Conservation (phyloP, 2,113 vertebrate species). For the Oreocharis arfaki region DNA sequence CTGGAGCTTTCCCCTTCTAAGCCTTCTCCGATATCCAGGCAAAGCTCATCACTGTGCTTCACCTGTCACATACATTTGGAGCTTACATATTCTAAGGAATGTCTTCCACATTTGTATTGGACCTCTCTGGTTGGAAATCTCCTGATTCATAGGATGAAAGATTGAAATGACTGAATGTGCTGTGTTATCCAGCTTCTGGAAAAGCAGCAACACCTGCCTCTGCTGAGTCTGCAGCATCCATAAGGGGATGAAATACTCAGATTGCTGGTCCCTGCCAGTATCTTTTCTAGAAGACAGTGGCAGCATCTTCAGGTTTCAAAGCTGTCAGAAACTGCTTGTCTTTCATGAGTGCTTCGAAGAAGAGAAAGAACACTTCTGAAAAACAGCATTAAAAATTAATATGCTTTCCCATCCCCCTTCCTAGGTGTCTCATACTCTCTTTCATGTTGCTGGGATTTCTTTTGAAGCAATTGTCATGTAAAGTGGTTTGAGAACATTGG, state of each 20-base stretch:
- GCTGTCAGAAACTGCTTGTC: neutral
- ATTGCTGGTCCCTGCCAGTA: neutral
- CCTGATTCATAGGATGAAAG: neutral
- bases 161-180: neutral
- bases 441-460: constrained; percentile 53
- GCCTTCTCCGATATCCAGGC: neutral
- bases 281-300: neutral
- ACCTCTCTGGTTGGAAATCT: neutral
- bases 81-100: neutral
- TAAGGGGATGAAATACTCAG: neutral
- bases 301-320: neutral
- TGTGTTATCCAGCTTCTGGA: neutral
- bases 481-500: constrained; percentile 32
- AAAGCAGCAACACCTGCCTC: neutral
- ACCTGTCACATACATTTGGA: neutral
- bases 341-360: neutral
- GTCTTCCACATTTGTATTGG: neutral
- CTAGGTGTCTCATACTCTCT: constrained; percentile 15
- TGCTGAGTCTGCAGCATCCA: neutral
- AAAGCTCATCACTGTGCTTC: neutral
- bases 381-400: constrained; percentile 61
- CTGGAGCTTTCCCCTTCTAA: neutral
- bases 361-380: neutral
- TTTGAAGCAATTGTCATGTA: constrained; percentile 62
- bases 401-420: neutral